Conservation (phyloP, 2,113 vertebrate species). For the Malaclemys terrapin region DNA sequence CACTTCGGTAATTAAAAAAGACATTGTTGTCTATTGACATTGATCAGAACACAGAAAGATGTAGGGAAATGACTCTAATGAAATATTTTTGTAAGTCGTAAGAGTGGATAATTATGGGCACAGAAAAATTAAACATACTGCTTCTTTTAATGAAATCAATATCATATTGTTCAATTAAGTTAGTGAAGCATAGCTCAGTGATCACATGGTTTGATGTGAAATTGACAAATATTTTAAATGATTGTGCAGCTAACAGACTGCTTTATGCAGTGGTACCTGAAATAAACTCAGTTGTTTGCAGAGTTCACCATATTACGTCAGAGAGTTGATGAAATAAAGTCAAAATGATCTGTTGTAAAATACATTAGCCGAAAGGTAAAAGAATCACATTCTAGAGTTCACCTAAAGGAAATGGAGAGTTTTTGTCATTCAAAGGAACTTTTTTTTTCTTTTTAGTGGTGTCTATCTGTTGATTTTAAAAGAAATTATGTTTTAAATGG, state of each 20-base stretch:
- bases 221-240: neutral
- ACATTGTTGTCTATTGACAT: conserved; percentile 61
- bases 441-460: neutral
- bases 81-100: conserved; percentile 44
- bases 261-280: neutral
- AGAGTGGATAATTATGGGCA: conserved; percentile 21
- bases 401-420: neutral
- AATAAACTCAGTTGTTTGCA: neutral
- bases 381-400: neutral
- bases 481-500: neutral
- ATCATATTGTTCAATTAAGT: neutral
- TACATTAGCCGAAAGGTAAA: neutral
- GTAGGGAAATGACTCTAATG: conserved; percentile 21
- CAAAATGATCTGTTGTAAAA: neutral
- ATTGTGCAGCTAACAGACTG: neutral
- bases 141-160: conserved; percentile 15
- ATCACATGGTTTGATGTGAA: neutral
- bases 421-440: conserved; percentile 17
- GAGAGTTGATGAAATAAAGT: neutral
- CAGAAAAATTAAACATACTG: neutral
- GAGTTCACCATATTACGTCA: neutral
- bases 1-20: conserved; percentile 72
- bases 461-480: conserved; percentile 31
- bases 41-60: conserved; percentile 70
- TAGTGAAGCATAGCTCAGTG: neutral